Evolutionary conservation across 1,140 invertebrate genomes (phyloP), one percentile per base, ranked within the genome.

Genomic region (Pseudomyrmex dendroicus): DNA sequence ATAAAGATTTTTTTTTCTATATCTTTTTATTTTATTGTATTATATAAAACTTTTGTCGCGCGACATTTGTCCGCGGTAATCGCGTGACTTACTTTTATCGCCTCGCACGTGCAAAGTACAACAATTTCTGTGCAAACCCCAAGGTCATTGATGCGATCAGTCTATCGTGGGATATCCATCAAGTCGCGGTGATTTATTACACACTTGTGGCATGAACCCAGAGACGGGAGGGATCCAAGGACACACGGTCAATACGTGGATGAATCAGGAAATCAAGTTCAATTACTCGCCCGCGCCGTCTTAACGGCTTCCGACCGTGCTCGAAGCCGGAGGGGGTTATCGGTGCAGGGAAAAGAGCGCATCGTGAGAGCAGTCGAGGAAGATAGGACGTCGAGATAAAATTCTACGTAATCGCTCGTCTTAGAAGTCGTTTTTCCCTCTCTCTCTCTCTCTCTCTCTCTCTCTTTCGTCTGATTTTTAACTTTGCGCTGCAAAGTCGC

Each of bases 101-200:
- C 12, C 17, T 22, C 15, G 59, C 44, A 44, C 9, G 25, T 22
- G n/a, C 22, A 35, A 52, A 44, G 15, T 35, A 13, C 35, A 22
- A 61, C 17, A 22, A 50, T 2, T 57, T 68, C 1, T n/a, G 22
- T 57, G 56, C 35, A 68, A 35, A 13, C 9, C 1, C 44, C 52
- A 72, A 72, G 52, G 52, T 70, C 35, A 25, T n/a, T 5, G 52
- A 9, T 35, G 44, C 74, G 56, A 63, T 48, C 61, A 17, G 1
- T n/a, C n/a, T 10, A 50, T 63, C 50, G 20, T 15, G 9, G 57
- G 22, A 35, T 66, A 77, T 56, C 61, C 52, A 66, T 80, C 63
- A 61, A 68, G 52, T 25, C 25, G 2, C 76, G 4, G 35, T 68
- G 76, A 80, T 80, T 80, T 80, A 80, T 80, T 25, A 56, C 20